Evolutionary conservation across 2,888 invertebrate species (phyloP).

Genomic region (Loripinus fragilis): DNA sequence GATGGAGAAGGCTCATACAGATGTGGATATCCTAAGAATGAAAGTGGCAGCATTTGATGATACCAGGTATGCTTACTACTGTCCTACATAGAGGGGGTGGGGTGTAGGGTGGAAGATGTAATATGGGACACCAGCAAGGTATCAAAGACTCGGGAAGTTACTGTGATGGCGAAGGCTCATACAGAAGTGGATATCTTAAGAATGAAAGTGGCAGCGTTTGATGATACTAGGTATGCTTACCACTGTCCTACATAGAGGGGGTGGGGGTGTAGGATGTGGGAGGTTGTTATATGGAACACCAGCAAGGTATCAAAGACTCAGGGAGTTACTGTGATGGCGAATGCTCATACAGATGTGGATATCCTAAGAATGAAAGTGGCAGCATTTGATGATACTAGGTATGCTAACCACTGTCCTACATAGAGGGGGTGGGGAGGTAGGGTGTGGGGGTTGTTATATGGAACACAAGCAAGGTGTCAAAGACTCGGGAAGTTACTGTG

Average conservation of each 20-base stretch:
- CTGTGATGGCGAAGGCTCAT: conserved; percentile 82
- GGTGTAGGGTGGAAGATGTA: too few species aligned
- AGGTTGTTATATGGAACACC: conserved; percentile 82
- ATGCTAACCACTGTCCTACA: conserved; percentile 26
- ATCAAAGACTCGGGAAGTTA: conserved; percentile 75
- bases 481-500: conserved; percentile 78
- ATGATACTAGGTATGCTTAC: conserved; percentile 78
- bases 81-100: too few species aligned
- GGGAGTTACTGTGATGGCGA: conserved; percentile 81
- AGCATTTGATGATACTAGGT: conserved; percentile 82
- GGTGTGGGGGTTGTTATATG: too few species aligned
- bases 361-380: conserved; percentile 80
- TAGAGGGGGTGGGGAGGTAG: too few species aligned
- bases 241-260: too few species aligned
- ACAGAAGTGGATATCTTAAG: conserved; percentile 81
- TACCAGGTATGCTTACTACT: too few species aligned
- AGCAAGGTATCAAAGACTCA: conserved; percentile 73
- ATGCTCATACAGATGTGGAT: conserved; percentile 83
- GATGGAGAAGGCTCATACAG: conserved; percentile 83
- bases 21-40: conserved; percentile 80
- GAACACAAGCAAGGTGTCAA: conserved; percentile 77
- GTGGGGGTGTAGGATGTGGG: too few species aligned
- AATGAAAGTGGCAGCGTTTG: conserved; percentile 81
- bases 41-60: conserved; percentile 81
- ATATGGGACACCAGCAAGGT: conserved; percentile 81